phyloP scores from a whole-genome alignment of 2,888 invertebrate genomes.

The Amaurobius ferox region DNA sequence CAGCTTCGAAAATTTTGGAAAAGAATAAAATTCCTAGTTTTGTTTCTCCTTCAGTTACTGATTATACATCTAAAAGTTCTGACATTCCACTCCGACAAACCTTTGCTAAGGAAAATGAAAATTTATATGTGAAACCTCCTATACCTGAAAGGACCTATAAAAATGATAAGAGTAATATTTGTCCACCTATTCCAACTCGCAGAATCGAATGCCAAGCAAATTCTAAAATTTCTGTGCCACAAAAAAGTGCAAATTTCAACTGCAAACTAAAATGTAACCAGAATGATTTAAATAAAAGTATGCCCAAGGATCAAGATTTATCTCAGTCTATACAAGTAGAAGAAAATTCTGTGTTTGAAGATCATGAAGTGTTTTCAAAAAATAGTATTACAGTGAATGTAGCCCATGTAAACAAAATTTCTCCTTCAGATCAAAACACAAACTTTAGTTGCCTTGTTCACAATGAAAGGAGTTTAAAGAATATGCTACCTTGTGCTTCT shows the following conservation, averaged over 20 bases:
- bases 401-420: neutral
- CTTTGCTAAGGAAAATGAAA: neutral
- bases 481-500: slow-evolving; percentile 28
- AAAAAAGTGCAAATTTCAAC: neutral
- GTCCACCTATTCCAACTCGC: slow-evolving; percentile 34
- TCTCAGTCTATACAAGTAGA: slow-evolving; percentile 20
- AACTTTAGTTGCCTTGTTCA: slow-evolving; percentile 39
- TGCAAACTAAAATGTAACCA: neutral
- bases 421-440: slow-evolving; percentile 45
- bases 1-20: neutral
- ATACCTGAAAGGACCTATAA: slow-evolving; percentile 46
- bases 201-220: neutral
- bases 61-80: neutral
- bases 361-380: slow-evolving; percentile 24
- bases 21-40: neutral
- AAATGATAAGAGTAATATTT: slow-evolving; percentile 20
- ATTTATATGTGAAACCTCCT: slow-evolving; percentile 34
- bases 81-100: neutral
- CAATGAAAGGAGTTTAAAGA: neutral
- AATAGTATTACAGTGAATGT: neutral
- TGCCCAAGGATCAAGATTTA: slow-evolving; percentile 14
- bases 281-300: neutral
- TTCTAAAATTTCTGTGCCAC: neutral
- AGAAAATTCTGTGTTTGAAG: slow-evolving; percentile 44
- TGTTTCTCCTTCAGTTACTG: neutral